These are phyloP conservation scores for Elgaria multicarinata DNA, from an alignment of 2,113 vertebrate genomes.

Conservation along the genomic window DNA sequence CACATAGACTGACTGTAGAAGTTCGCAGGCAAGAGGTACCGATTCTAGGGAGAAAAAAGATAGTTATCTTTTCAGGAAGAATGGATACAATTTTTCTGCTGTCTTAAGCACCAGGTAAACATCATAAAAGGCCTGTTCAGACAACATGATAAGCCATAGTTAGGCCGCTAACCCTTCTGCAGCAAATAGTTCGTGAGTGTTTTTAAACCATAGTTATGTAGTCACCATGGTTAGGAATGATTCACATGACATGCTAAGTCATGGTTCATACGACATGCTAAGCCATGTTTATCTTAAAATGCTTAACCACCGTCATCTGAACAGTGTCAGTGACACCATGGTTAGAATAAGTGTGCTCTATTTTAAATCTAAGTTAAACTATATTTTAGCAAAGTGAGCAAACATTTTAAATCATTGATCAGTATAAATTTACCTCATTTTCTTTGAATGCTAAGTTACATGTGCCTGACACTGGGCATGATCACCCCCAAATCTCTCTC, in stretches of 20 bases:
- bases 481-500: neutral
- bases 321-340: too few species aligned
- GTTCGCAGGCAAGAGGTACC: neutral
- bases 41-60: neutral
- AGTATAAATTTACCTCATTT: neutral
- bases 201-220: too few species aligned
- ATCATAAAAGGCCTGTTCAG: too few species aligned
- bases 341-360: neutral
- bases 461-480: too few species aligned
- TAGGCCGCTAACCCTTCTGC: too few species aligned
- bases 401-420: neutral
- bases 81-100: neutral
- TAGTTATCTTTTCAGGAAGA: neutral
- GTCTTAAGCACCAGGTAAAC: neutral
- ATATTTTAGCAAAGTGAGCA: neutral
- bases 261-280: too few species aligned
- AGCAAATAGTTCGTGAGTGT: too few species aligned
- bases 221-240: too few species aligned
- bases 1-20: neutral
- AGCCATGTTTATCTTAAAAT: too few species aligned
- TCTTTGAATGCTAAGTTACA: neutral
- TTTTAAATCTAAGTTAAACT: neutral
- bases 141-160: too few species aligned
- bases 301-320: too few species aligned
- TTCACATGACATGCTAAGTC: too few species aligned